Evolutionary conservation across 1,140 invertebrate genomes (phyloP), one percentile per base, ranked within the genome.

Genomic region (Euwallacea fornicatus): DNA sequence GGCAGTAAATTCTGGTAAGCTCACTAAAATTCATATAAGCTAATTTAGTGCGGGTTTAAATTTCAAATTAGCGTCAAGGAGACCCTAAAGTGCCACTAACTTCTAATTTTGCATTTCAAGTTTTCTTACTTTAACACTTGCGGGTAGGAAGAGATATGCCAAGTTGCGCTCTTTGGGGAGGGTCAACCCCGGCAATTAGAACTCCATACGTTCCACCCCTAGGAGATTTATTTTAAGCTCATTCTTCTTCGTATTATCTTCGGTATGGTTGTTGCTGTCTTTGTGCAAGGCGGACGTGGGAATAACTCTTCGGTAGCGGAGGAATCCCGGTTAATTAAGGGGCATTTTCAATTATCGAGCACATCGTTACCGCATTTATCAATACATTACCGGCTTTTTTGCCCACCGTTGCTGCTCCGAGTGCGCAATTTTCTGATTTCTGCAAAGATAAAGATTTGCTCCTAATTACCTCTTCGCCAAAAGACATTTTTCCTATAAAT

Each of bases 31-130:
- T 77, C 76, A 77, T 78, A 78, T 73, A 75, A 75, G 73, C 73
- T 77, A 73, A 79, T 79, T 79, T 79, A 79, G 55, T 75, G 68
- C 75, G 64, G 73, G 76, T 78, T 78, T 79, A 78, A 79, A 79
- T 79, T 79, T 79, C 76, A 77, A 78, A 79, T 79, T 79, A 79
- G 74, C 75, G 78, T 79, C 78, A 77, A 74, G 69, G 66, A 75
- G 69, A 73, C 75, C 74, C 67, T 75, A 73, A 70, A 73, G 66
- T 72, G 58, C 74, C 68, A 72, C 71, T 75, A 75, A 76, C 74
- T 76, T 77, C 74, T 77, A 77, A 74, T 77, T 77, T 71, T 75
- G 72, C 74, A 75, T 77, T 77, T 75, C 76, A 66, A 77, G 72
- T 77, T 77, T 69, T 69, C 76, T 77, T 77, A 77, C 72, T 76